Conservation (phyloP, 2,888 invertebrate genomes). For the Caenorhabditis sulstoni region DNA sequence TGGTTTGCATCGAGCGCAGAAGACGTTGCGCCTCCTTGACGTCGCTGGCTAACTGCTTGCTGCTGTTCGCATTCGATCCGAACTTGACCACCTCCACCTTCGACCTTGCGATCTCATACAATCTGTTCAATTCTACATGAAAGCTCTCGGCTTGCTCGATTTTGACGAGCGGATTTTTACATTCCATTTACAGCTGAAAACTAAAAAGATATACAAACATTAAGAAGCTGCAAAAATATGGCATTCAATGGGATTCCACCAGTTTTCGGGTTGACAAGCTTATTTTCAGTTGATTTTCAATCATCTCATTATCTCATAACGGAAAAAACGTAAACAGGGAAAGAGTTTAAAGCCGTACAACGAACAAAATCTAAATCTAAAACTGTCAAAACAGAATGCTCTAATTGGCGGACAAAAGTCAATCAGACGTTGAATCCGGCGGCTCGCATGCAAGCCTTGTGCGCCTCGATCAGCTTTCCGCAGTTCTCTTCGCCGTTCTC, state of each 20-base stretch:
- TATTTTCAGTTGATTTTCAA: too few species aligned
- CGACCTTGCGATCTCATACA: conserved; percentile 38
- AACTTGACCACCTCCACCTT: conserved; percentile 32
- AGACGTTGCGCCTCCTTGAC: conserved; percentile 50
- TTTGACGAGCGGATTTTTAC: not conserved
- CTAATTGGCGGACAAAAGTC: conserved; percentile 82
- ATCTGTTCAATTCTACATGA: conserved; percentile 43
- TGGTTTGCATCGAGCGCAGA: conserved; percentile 44
- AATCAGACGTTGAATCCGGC: conserved; percentile 96
- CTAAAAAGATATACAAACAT: too few species aligned
- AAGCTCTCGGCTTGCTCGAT: conserved; percentile 32
- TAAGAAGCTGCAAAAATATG: too few species aligned
- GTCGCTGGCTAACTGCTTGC: conserved; percentile 36
- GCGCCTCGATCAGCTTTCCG: conserved; percentile 91
- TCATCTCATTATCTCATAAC: not conserved
- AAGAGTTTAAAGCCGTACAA: conserved; percentile 29
- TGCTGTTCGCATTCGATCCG: conserved; percentile 2
- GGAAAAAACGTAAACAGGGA: not conserved
- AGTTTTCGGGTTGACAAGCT: not conserved
- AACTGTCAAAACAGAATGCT: conserved; percentile 7
- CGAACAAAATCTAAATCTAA: conserved; percentile 16
- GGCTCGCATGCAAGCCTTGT: conserved; percentile 95
- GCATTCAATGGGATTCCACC: not conserved
- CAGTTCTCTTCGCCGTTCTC: conserved; percentile 90
- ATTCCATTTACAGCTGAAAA: not conserved